Conservation (phyloP, 2,797 vertebrate species). For the Leucoraja ocellata region DNA sequence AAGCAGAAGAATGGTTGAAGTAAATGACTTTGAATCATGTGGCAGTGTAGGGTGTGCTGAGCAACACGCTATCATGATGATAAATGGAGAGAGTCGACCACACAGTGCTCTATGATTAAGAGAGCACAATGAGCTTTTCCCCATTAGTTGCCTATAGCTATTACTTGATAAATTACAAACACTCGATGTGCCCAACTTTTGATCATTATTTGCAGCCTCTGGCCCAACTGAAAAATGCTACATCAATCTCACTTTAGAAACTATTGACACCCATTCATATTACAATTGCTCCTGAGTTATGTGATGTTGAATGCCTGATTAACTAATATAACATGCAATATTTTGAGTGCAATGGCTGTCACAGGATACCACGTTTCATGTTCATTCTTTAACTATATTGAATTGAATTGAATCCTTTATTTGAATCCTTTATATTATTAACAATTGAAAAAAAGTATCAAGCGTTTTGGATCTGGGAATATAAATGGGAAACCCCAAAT, state of each 20-base stretch:
- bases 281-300: slow-evolving; percentile 5
- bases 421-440: background rate
- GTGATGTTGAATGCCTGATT: background rate
- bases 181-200: background rate
- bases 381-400: background rate
- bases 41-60: background rate
- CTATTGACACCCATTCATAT: slow-evolving; percentile 15
- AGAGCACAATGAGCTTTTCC: background rate
- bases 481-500: background rate
- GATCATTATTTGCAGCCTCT: slow-evolving; percentile 1
- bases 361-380: background rate
- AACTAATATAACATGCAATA: background rate
- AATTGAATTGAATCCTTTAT: no score
- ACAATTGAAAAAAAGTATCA: background rate
- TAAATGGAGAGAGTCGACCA: background rate
- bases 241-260: slow-evolving; percentile 29
- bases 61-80: background rate
- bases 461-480: background rate
- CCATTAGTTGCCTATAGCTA: background rate
- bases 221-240: slow-evolving; percentile 2
- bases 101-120: background rate
- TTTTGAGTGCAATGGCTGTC: background rate
- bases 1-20: background rate
- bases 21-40: background rate
- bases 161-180: slow-evolving; percentile 29